Conservation (phyloP, 1,140 invertebrate species). For the Drosophila tani region DNA sequence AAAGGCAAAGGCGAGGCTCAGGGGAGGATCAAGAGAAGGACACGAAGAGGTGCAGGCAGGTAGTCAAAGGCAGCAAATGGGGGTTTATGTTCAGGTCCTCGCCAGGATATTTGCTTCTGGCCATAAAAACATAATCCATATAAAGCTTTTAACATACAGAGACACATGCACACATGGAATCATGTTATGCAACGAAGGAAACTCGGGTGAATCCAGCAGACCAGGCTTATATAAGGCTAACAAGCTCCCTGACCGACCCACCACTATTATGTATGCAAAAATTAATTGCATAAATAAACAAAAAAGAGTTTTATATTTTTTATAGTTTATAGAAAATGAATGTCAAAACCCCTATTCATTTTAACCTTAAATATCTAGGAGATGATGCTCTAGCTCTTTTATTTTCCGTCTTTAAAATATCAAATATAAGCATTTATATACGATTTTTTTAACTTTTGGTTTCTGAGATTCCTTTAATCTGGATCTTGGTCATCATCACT, state of each 20-base stretch:
- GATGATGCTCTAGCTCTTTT: too few species aligned
- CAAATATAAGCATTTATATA: too few species aligned
- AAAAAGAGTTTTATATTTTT: fast-evolving
- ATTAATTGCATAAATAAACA: not conserved
- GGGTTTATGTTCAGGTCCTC: not conserved
- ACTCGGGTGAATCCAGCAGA: not conserved
- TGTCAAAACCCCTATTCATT: too few species aligned
- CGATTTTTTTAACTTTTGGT: too few species aligned
- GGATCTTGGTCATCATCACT: too few species aligned
- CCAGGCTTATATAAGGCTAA: constrained; percentile 25
- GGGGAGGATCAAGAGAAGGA: not conserved
- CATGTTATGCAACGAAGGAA: constrained; percentile 10
- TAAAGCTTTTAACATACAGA: constrained; percentile 29
- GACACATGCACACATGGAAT: not conserved
- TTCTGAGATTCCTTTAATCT: too few species aligned
- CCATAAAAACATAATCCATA: constrained; percentile 48
- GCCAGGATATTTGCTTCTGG: constrained; percentile 23
- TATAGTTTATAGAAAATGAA: too few species aligned
- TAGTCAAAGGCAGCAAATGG: constrained; percentile 21
- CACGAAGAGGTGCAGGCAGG: not conserved
- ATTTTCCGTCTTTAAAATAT: too few species aligned
- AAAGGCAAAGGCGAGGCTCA: not conserved
- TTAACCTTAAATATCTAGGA: not conserved
- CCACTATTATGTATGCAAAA: not conserved
- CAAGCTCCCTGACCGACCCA: not conserved